Evolutionary conservation across 2,888 invertebrate species (phyloP).

Genomic region (Mythimna lalbum): DNA sequence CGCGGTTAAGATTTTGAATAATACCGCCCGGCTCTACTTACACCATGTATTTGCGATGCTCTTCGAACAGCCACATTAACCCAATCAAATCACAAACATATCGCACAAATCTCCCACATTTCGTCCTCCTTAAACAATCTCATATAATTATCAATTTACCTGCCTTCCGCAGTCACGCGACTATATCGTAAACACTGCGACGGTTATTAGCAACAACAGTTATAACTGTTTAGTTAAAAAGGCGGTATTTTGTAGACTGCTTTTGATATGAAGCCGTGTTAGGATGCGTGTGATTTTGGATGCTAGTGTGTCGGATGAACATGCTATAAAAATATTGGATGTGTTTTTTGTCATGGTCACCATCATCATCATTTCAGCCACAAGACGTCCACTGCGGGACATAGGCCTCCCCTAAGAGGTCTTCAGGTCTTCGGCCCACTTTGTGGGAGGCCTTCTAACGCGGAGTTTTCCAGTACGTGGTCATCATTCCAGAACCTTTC

Average conservation of each 20-base stretch:
- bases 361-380: no score
- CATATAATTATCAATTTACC: slow-evolving; percentile 55
- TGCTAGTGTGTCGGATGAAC: slow-evolving; percentile 28
- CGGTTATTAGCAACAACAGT: slow-evolving; percentile 49
- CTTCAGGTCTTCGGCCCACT: no score
- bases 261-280: slow-evolving; percentile 27
- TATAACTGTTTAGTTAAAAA: slow-evolving; percentile 38
- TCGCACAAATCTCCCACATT: slow-evolving; percentile 22
- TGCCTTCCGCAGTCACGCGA: slow-evolving; percentile 46
- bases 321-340: slow-evolving; percentile 13
- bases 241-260: slow-evolving; percentile 28
- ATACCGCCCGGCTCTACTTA: no score
- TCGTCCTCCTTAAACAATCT: slow-evolving; percentile 19
- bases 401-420: no score
- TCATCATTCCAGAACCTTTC: no score
- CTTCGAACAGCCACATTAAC: background rate
- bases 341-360: no score
- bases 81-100: slow-evolving; percentile 50
- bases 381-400: no score
- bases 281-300: slow-evolving; percentile 5
- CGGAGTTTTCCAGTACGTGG: no score
- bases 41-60: no score
- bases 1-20: no score
- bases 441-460: no score
- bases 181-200: slow-evolving; percentile 27